Base-by-base conservation (phyloP, 2,113 vertebrate genomes). In the Menidia beryllina region DNA sequence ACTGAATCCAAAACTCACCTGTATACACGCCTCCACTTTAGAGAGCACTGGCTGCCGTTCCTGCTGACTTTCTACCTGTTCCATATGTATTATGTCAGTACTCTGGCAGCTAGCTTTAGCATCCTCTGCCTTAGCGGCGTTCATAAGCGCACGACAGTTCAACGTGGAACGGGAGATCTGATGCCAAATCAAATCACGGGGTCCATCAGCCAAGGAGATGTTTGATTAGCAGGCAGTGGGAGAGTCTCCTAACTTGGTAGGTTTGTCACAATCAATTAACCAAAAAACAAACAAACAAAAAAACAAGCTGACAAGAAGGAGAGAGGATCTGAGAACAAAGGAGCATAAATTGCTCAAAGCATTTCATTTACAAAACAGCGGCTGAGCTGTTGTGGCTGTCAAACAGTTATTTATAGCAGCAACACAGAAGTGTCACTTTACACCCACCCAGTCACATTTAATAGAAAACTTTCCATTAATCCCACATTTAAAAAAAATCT, bases 341-440 rank as follows among this genome's bases (percentile, higher is more conserved):
- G 17, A 26, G 3, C 3, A 58, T 19, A 61, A 67, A 38, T 23
- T 25, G 19, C 23, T 0, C 23, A 26, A 60, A 8, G 4, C 23
- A 0, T 20, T n/a, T 62, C 19, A 59, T 69, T 78, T 26, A 48
- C 10, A 72, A 52, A 45, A 72, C 61, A 53, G 38, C 75, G 65
- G 39, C 61, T 51, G 64, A 74, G 67, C 5, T 20, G 48, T 68
- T 79, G 53, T 74, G 61, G 52, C 75, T 82, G 49, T 87, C 73
- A 71, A 49, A 71, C 56, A 24, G 10, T 73, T 87, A 89, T 86
- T 90, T 86, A 86, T 88, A 90, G 79, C 64, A 54, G 60, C 67
- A 14, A 45, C 45, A 10, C 53, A 49, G 27, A 1, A 10, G 71
- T 59, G 34, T 41, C 27, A 75, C n/a, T 60, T 27, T 81, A 71